Percentiles rank a stretch among this genome's conserved stretches.
phyloP scores from a whole-genome alignment of 2,797 vertebrate genomes.

The Rhabdophis nuchalis region DNA sequence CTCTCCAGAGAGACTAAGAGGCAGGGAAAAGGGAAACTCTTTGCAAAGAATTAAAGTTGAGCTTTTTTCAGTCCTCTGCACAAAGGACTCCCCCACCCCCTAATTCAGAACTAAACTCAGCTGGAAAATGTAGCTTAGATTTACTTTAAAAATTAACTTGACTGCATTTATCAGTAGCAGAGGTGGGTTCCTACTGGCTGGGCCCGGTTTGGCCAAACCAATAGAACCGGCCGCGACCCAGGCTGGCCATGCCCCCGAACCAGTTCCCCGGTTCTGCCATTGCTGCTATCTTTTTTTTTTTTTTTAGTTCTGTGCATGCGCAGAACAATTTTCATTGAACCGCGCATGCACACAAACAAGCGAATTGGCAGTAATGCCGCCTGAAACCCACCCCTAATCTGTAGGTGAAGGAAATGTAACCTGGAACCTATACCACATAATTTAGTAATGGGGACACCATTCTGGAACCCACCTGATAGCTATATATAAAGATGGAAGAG shows the following conservation, averaged over 20 bases:
- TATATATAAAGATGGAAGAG: slow-evolving; percentile 24
- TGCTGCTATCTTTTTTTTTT: too few relatives aligned
- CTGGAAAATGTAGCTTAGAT: background rate
- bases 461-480: background rate
- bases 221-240: too few relatives aligned
- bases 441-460: background rate
- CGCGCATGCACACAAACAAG: too few relatives aligned
- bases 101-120: background rate
- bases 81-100: background rate
- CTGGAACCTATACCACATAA: background rate
- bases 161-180: background rate
- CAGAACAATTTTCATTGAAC: too few relatives aligned
- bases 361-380: too few relatives aligned
- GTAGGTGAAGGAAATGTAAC: background rate
- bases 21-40: background rate
- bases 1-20: background rate
- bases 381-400: too few relatives aligned
- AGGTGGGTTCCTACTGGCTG: too few relatives aligned
- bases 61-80: background rate
- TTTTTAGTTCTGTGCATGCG: too few relatives aligned
- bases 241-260: too few relatives aligned
- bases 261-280: too few relatives aligned
- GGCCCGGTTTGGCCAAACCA: too few relatives aligned
- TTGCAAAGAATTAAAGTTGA: background rate
- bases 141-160: background rate